Evolutionary conservation across 2,113 vertebrate species (phyloP), one percentile per base, ranked within the genome.

Genomic region (Falcunculus frontatus): DNA sequence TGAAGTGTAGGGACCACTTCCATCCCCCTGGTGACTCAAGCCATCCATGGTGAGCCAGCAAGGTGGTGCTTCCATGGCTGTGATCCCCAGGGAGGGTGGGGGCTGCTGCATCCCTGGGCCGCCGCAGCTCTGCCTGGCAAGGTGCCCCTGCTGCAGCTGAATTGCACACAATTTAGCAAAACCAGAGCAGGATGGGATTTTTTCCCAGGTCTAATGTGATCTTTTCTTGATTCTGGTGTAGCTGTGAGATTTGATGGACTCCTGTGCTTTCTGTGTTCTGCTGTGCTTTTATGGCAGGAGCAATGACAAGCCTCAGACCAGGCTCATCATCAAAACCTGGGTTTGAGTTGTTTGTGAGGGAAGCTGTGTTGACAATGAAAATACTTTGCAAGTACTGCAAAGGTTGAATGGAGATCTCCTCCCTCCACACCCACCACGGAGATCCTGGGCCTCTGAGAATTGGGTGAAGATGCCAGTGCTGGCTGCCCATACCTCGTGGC

Each of bases 111-210:
- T 50, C 50, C 52, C 6, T 2, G 26, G 17, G 21, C 53, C 8
- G 4, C 37, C 0, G 1, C 50, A 37, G 22, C 1, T 0, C 49
- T 16, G 27, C 25, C 13, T 59, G 76, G 32, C 2, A 18, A 32
- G 18, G 11, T 3, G 8, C 50, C 56, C 10, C 6, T 33, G 27
- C 59, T 83, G 78, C 42, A 33, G 73, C 35, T 29, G 26, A 27
- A 14, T 16, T 42, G 42, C 26, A 44, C 1, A 3, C 13, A n/a
- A 2, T 15, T 73, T 20, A 29, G 41, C n/a, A 57, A 59, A 96
- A 78, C 1, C 21, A 44, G 39, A 67, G 26, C 4, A 3, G 35
- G 55, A 17, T 32, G 39, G 69, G 56, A 9, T 20, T 42, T 62
- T 82, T 62, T 80, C n/a, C 52, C 33, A 25, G n/a, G 20, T n/a